phyloP scores from a whole-genome alignment of 2,888 invertebrate species.

The Drosophila histrio region DNA sequence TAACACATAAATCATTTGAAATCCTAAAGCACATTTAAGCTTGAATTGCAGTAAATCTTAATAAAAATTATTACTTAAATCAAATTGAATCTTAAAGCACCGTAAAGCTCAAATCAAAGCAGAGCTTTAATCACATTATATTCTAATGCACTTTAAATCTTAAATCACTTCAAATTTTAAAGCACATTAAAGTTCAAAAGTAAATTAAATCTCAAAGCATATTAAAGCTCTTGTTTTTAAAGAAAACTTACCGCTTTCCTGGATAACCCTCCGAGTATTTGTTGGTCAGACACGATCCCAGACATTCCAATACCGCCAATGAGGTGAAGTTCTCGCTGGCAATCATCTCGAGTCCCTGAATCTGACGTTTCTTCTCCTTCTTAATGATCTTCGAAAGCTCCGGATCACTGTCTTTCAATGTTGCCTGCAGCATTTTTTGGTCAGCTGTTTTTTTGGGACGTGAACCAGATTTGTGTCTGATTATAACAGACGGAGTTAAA shows the following conservation, averaged over 20 bases:
- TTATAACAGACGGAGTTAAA: no score
- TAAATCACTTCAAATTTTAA: neutral
- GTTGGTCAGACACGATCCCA: conserved; percentile 96
- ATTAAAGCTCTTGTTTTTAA: neutral
- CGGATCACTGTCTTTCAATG: conserved; percentile 92
- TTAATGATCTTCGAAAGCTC: conserved; percentile 92
- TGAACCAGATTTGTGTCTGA: no score
- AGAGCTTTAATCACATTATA: no score
- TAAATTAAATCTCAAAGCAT: no score
- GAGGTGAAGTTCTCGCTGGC: conserved; percentile 99
- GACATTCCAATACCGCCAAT: conserved; percentile 92
- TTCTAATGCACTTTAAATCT: neutral
- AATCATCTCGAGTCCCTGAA: conserved; percentile 95
- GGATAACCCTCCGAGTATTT: conserved; percentile 98
- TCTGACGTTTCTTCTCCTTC: conserved; percentile 94
- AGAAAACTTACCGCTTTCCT: conserved; percentile 89
- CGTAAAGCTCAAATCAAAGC: no score
- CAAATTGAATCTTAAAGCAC: no score
- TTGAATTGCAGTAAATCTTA: no score
- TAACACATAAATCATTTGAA: neutral
- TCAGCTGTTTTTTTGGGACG: no score
- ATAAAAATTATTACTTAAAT: no score
- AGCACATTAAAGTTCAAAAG: neutral
- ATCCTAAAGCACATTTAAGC: no score
- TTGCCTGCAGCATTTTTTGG: conserved; percentile 86